phyloP scores from a whole-genome alignment of 2,888 invertebrate species.

The Nymphalis urticae region DNA sequence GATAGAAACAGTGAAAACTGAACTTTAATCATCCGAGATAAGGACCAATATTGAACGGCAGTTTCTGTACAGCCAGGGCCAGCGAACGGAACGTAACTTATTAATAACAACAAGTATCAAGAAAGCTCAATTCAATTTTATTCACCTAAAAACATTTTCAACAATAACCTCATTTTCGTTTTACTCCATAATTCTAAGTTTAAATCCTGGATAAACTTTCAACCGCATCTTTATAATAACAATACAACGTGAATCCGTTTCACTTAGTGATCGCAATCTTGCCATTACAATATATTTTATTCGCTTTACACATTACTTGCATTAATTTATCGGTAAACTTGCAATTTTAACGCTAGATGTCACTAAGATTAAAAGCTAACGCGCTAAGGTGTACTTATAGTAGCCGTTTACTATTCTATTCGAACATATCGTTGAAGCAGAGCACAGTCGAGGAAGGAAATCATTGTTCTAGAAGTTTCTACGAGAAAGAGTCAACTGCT shows the following conservation, averaged over 20 bases:
- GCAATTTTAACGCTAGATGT: conserved; percentile 77
- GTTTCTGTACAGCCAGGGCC: conserved; percentile 46
- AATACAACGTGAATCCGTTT: conserved; percentile 78
- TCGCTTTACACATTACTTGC: conserved; percentile 49
- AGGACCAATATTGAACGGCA: conserved; percentile 36
- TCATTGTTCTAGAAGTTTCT: conserved; percentile 9
- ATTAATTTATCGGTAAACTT: conserved; percentile 65
- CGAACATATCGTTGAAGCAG: conserved; percentile 24
- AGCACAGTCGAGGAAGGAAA: conserved; percentile 33
- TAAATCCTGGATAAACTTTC: conserved; percentile 77
- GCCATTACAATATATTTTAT: conserved; percentile 19
- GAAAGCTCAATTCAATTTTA: conserved; percentile 78
- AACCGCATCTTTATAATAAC: conserved; percentile 74
- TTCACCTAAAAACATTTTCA: conserved; percentile 80
- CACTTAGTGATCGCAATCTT: conserved; percentile 54
- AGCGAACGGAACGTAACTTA: conserved; percentile 54
- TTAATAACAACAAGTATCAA: conserved; percentile 72
- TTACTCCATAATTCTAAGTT: conserved; percentile 71
- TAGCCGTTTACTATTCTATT: conserved; percentile 52
- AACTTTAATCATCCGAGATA: conserved; percentile 39
- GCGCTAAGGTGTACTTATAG: conserved; percentile 55
- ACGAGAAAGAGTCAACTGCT: conserved; percentile 10
- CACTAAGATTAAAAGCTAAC: conserved; percentile 81
- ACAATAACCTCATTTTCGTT: conserved; percentile 77
- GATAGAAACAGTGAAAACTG: conserved; percentile 41